phyloP scores from a whole-genome alignment of 2,797 vertebrate species.

The Odontamblyopus rebecca region DNA sequence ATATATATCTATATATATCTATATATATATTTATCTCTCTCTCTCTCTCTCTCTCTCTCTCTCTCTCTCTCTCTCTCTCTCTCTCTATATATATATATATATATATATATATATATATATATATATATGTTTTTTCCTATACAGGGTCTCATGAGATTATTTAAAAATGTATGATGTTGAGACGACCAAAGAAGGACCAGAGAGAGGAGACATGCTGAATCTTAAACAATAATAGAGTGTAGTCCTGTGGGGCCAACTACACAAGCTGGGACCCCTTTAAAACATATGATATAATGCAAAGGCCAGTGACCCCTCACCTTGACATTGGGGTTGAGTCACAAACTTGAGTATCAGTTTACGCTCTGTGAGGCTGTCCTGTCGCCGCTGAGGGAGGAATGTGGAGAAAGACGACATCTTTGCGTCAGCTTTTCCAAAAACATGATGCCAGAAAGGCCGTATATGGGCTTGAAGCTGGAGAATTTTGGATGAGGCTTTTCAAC shows the following conservation, averaged over 20 bases:
- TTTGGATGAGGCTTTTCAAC: slow-evolving; percentile 10
- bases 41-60: too few relatives aligned
- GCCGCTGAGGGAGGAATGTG: slow-evolving; percentile 58
- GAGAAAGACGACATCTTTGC: slow-evolving; percentile 49
- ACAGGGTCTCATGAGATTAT: slow-evolving; percentile 16
- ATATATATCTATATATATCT: too few relatives aligned
- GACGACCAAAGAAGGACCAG: slow-evolving; percentile 37
- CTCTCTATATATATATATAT: too few relatives aligned
- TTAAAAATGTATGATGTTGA: slow-evolving; percentile 41
- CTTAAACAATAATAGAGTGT: slow-evolving; percentile 58
- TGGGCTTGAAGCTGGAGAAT: slow-evolving; percentile 21
- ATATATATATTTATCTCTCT: too few relatives aligned
- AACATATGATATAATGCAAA: slow-evolving; percentile 70
- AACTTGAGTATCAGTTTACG: slow-evolving; percentile 62
- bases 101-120: too few relatives aligned
- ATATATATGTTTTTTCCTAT: background rate
- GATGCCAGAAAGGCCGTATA: slow-evolving; percentile 26
- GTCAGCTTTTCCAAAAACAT: slow-evolving; percentile 40
- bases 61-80: too few relatives aligned
- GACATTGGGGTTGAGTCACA: slow-evolving; percentile 61
- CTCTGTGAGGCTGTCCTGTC: slow-evolving; percentile 48
- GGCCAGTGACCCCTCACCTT: slow-evolving; percentile 65
- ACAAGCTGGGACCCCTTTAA: slow-evolving; percentile 38
- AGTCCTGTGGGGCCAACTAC: slow-evolving; percentile 49
- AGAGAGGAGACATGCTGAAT: slow-evolving; percentile 43